phyloP scores from a whole-genome alignment of 2,797 vertebrate species.

The Garrulus glandarius region DNA sequence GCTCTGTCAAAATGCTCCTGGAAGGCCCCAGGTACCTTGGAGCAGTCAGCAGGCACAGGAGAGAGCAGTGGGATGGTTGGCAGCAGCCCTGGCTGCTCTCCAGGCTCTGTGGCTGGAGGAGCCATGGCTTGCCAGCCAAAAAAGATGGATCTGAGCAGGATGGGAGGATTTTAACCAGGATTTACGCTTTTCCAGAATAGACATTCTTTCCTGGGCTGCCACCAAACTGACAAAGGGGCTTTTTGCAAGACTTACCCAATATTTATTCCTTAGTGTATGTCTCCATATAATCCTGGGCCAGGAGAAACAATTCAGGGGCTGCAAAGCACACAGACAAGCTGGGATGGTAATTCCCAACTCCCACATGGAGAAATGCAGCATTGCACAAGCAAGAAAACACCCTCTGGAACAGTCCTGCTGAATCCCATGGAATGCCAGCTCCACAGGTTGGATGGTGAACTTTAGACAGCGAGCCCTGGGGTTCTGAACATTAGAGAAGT shows the following conservation, averaged over 20 bases:
- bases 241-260: not conserved
- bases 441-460: not conserved
- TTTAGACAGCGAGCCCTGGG: not conserved
- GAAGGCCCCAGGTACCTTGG: fast-evolving
- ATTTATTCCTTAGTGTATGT: not conserved
- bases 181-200: not conserved
- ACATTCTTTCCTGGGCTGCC: not conserved
- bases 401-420: not conserved
- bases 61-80: not conserved
- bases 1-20: not conserved
- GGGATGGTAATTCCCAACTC: not conserved
- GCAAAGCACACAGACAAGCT: not conserved
- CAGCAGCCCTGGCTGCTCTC: not conserved
- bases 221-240: not conserved
- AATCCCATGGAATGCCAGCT: not conserved
- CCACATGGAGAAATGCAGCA: not conserved
- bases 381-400: not conserved
- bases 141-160: not conserved
- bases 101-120: not conserved
- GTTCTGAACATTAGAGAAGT: not conserved
- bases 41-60: not conserved
- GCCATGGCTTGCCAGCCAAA: not conserved
- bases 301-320: not conserved
- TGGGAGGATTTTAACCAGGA: not conserved
- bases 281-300: not conserved